Evolutionary conservation across 1,140 invertebrate genomes (phyloP).

Genomic region (Chionoecetes opilio): DNA sequence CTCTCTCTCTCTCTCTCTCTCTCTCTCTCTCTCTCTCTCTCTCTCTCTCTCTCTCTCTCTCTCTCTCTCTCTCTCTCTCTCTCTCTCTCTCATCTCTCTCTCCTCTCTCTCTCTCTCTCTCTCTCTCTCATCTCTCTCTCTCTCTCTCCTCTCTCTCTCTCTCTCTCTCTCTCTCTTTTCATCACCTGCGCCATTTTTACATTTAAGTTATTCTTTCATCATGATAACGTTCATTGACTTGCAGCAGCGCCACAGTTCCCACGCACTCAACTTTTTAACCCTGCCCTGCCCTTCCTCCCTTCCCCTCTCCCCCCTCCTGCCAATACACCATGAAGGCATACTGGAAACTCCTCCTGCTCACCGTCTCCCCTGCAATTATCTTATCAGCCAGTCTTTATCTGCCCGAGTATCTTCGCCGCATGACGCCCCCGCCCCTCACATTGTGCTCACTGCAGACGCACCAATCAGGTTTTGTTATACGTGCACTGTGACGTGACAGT

Average conservation of each 20-base stretch:
- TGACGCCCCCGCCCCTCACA: background rate
- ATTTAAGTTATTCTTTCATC: no score
- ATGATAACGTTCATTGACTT: background rate
- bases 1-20: no score
- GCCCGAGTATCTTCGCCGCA: background rate
- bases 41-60: conserved; percentile 12
- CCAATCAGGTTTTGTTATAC: background rate
- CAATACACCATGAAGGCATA: background rate
- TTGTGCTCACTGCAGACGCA: background rate
- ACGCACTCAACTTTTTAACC: background rate
- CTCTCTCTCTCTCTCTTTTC: no score
- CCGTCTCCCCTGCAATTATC: background rate
- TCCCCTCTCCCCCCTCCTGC: background rate
- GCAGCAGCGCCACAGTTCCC: background rate
- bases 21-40: background rate
- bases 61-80: no score
- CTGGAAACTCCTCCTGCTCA: background rate
- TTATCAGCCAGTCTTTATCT: background rate
- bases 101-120: no score
- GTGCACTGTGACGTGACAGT: background rate
- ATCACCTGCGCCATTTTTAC: no score
- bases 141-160: no score
- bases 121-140: no score
- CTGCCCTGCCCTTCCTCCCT: background rate
- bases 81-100: no score